phyloP scores from a whole-genome alignment of 2,797 vertebrate species.

The Darevskia mixta region DNA sequence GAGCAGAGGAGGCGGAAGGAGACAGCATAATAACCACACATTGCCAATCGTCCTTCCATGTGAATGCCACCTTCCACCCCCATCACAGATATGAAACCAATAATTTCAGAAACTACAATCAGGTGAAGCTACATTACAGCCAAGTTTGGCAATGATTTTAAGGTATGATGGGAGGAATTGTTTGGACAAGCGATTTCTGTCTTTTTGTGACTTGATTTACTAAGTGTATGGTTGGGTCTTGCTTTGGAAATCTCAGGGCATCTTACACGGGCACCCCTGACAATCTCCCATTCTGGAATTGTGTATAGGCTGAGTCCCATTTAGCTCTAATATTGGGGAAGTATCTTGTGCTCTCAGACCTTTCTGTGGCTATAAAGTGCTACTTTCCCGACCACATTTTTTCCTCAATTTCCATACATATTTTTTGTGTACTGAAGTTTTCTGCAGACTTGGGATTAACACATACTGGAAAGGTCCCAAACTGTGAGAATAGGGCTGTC shows the following conservation, averaged over 20 bases:
- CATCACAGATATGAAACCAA: background rate
- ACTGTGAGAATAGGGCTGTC: constrained; percentile 65
- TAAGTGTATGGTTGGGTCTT: background rate
- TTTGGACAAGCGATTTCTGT: too few relatives aligned
- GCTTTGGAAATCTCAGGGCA: background rate
- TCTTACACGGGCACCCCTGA: background rate
- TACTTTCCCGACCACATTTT: background rate
- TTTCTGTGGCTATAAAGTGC: background rate
- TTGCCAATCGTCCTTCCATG: background rate
- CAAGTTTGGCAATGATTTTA: background rate
- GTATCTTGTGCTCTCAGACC: background rate
- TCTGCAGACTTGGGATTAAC: constrained; percentile 66
- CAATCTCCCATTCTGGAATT: too few relatives aligned
- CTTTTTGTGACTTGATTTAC: background rate
- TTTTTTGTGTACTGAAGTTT: constrained; percentile 39
- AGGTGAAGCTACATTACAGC: background rate
- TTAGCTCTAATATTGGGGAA: background rate
- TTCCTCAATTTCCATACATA: background rate
- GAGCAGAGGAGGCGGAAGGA: constrained; percentile 16
- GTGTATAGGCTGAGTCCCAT: background rate
- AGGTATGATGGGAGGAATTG: too few relatives aligned
- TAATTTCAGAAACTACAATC: background rate
- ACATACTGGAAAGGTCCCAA: constrained; percentile 68
- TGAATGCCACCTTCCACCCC: background rate
- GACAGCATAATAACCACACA: background rate